Evolutionary conservation across 2,113 vertebrate species (phyloP).

Genomic region (Steatornis caripensis): DNA sequence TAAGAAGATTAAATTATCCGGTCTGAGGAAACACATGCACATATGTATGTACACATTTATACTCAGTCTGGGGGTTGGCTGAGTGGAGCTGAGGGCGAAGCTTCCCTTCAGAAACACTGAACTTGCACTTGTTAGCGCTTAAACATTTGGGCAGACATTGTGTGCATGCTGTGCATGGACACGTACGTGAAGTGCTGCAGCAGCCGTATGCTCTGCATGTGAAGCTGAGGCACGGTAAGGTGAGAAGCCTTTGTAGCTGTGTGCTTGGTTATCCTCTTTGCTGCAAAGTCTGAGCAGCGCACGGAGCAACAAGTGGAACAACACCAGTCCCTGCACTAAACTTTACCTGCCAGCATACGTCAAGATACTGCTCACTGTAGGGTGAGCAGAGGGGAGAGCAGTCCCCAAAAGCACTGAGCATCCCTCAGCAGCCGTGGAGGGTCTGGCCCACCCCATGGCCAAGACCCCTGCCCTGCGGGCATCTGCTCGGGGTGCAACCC

Average conservation of each 20-base stretch:
- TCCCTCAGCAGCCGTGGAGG: no score
- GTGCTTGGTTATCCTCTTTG: background rate
- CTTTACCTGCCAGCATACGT: accelerated
- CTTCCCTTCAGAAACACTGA: background rate
- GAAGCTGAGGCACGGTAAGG: background rate
- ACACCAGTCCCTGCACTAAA: background rate
- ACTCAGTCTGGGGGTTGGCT: background rate
- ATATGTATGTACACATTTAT: background rate
- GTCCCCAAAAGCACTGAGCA: background rate
- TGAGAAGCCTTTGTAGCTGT: accelerated
- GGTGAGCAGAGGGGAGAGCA: background rate
- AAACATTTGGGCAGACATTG: accelerated
- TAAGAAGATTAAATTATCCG: conserved; percentile 25
- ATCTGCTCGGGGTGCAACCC: background rate
- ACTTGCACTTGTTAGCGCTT: background rate
- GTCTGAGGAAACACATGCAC: background rate
- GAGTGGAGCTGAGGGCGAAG: background rate
- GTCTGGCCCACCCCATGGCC: accelerated
- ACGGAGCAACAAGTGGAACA: background rate
- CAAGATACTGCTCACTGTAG: background rate
- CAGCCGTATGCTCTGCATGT: accelerated
- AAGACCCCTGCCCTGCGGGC: background rate
- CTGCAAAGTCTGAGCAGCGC: background rate
- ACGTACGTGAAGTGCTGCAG: accelerated
- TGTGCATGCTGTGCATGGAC: accelerated